Percentiles rank a stretch among this genome's conserved stretches.
Conservation (phyloP, 2,797 vertebrate genomes). For the Manis crassicaudata region DNA sequence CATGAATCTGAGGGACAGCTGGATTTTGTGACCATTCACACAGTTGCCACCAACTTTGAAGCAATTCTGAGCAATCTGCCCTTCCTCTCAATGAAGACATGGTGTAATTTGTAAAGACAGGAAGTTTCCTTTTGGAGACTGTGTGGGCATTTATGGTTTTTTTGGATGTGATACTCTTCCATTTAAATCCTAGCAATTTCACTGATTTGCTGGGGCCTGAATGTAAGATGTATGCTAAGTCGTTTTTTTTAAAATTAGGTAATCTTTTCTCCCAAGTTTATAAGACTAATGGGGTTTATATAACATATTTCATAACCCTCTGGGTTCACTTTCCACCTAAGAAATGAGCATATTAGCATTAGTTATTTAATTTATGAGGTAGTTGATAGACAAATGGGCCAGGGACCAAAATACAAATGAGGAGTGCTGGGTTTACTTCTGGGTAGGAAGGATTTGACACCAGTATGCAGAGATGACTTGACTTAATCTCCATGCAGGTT, state of each 20-base stretch:
- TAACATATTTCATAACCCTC: background rate
- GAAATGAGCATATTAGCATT: background rate
- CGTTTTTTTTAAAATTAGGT: background rate
- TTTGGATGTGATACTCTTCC: background rate
- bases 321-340: background rate
- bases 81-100: background rate
- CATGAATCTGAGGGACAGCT: background rate
- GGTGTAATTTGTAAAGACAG: background rate
- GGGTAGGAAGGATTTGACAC: background rate
- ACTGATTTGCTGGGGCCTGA: background rate
- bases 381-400: background rate
- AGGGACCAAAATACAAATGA: background rate
- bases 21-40: background rate
- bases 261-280: background rate
- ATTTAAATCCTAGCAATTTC: conserved; percentile 1
- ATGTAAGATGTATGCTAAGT: background rate
- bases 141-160: background rate
- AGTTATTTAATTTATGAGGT: background rate
- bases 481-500: background rate
- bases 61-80: background rate
- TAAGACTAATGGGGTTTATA: background rate
- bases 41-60: background rate
- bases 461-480: background rate
- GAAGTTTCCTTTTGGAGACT: background rate
- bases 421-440: background rate